phyloP scores from a whole-genome alignment of 2,888 invertebrate genomes.

The Choreutis nemorana region DNA sequence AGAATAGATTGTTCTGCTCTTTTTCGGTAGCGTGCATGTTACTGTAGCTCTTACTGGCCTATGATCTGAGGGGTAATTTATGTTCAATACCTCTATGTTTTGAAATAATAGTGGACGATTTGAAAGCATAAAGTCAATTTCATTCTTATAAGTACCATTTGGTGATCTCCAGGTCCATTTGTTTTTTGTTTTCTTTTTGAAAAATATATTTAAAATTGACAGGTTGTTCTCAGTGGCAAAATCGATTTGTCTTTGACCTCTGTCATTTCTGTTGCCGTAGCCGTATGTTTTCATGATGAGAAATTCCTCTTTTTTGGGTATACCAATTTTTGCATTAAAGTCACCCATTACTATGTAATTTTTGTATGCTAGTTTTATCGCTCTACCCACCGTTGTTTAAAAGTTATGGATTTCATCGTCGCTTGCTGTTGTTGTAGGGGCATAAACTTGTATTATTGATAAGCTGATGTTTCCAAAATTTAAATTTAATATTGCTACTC shows the following conservation, averaged over 20 bases:
- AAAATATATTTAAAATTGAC: slow-evolving; percentile 14
- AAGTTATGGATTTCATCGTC: not conserved
- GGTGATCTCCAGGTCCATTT: slow-evolving; percentile 16
- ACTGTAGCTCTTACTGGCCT: slow-evolving; percentile 1
- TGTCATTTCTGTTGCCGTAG: slow-evolving; percentile 13
- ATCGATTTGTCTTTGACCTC: slow-evolving; percentile 14
- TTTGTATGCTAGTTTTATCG: not conserved
- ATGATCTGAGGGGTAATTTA: not conserved
- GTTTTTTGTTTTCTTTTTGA: slow-evolving; percentile 10
- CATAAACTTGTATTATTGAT: not conserved
- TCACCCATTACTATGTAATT: slow-evolving; percentile 1
- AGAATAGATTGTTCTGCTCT: not conserved
- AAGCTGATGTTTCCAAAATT: no score
- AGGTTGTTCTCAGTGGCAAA: slow-evolving; percentile 14
- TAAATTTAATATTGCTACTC: no score
- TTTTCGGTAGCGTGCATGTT: not conserved
- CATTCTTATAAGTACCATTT: slow-evolving; percentile 10
- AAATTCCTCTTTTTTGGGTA: slow-evolving; percentile 10
- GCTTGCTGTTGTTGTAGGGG: not conserved
- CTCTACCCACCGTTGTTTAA: not conserved
- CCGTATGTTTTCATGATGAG: slow-evolving; percentile 11
- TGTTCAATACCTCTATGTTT: not conserved
- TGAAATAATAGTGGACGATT: slow-evolving; percentile 5
- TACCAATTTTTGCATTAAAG: slow-evolving; percentile 13
- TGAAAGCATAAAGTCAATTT: slow-evolving; percentile 15